These are phyloP conservation scores for Turdus rufiventris DNA, from an alignment of 2,113 vertebrate genomes.

Conservation along the genomic window DNA sequence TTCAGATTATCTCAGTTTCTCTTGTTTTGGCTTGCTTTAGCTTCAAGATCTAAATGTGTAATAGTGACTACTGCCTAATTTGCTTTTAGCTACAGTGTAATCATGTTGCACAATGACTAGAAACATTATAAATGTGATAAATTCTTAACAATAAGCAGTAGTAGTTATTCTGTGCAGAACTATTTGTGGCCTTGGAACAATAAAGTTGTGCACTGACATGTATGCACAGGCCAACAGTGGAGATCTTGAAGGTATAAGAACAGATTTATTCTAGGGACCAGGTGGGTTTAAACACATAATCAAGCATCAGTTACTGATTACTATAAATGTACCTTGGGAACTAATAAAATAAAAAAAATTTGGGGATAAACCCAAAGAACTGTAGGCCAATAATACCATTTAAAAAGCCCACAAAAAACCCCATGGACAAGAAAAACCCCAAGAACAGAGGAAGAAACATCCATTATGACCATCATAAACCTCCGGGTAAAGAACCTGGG, in stretches of 20 bases:
- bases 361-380: neutral
- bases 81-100: neutral
- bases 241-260: neutral
- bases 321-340: neutral
- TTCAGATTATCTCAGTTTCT: neutral
- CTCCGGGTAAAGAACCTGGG: neutral
- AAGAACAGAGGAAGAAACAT: neutral
- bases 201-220: neutral
- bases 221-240: neutral
- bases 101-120: neutral
- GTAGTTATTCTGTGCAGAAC: neutral
- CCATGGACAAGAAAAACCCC: neutral
- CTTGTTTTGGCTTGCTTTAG: neutral
- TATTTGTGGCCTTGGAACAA: neutral
- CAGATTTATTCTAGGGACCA: neutral
- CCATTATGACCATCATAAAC: neutral
- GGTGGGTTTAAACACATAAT: neutral
- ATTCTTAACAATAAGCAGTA: neutral
- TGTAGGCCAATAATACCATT: neutral
- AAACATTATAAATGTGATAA: neutral
- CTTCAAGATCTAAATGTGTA: neutral
- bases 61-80: neutral
- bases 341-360: neutral
- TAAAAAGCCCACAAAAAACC: neutral
- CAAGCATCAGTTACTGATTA: neutral